These are phyloP conservation scores for Ditylenchus dipsaci DNA, from an alignment of 1,140 invertebrate species.

Conservation along the genomic window DNA sequence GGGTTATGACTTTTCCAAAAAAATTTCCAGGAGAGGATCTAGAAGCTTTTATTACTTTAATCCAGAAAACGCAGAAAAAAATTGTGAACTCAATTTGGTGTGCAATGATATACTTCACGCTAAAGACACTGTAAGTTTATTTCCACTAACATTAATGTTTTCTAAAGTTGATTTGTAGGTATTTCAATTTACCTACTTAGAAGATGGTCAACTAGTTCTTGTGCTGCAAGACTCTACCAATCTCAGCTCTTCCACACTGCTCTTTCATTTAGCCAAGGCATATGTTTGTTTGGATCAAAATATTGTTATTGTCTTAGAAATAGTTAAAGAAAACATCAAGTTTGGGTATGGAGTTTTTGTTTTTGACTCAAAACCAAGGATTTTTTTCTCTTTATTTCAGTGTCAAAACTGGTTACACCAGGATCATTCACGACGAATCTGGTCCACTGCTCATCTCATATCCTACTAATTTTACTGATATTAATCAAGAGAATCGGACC, in stretches of 20 bases:
- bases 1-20: neutral
- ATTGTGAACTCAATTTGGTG: neutral
- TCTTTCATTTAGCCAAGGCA: constrained; percentile 14
- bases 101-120: constrained; percentile 11
- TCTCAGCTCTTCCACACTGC: neutral
- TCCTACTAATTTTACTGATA: constrained; percentile 20
- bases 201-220: constrained; percentile 3
- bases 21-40: constrained; percentile 5
- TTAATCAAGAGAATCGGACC: constrained; percentile 11
- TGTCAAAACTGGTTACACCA: constrained; percentile 14
- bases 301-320: constrained; percentile 2
- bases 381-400: neutral
- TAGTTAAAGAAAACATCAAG: constrained; percentile 8
- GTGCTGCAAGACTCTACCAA: constrained; percentile 4
- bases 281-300: neutral
- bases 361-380: neutral
- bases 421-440: constrained; percentile 22
- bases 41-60: constrained; percentile 3
- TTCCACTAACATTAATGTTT: neutral
- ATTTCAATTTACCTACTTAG: constrained; percentile 15
- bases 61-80: constrained; percentile 6
- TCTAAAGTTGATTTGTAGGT: constrained; percentile 8
- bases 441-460: constrained; percentile 26
- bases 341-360: neutral
- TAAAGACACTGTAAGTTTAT: constrained; percentile 4